Conservation (phyloP, 2,888 invertebrate species). For the Alentia gelatinosa region DNA sequence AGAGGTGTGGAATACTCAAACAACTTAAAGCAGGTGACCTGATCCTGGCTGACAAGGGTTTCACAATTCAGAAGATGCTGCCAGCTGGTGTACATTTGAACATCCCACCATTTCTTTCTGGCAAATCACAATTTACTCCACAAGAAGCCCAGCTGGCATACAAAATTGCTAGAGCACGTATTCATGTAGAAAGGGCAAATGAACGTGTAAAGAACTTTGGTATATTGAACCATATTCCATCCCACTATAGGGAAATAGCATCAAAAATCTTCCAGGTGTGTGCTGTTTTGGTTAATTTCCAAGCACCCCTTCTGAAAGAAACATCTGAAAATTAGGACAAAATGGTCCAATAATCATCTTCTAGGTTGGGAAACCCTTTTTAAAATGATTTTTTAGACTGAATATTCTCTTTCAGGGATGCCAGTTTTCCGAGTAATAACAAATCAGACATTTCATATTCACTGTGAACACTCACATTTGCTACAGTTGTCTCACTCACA, state of each 20-base stretch:
- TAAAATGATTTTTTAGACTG: not conserved
- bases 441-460: not conserved
- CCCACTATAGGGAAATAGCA: conserved; percentile 20
- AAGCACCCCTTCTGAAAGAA: conserved; percentile 46
- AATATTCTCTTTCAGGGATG: not conserved
- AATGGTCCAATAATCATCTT: not conserved
- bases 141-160: not conserved
- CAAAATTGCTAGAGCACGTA: conserved; percentile 52
- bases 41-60: conserved; percentile 51
- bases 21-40: conserved; percentile 46
- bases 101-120: conserved; percentile 33
- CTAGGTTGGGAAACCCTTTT: not conserved
- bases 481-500: no score
- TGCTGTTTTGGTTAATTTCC: conserved; percentile 1
- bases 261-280: conserved; percentile 49
- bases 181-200: conserved; percentile 48
- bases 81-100: conserved; percentile 26
- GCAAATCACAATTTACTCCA: conserved; percentile 37
- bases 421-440: not conserved
- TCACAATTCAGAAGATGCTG: conserved; percentile 45
- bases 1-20: conserved; percentile 1
- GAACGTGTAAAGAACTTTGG: conserved; percentile 30
- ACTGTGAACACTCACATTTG: no score
- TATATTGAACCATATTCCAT: conserved; percentile 25
- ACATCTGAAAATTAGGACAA: conserved; percentile 2